These are phyloP conservation scores for Tigriopus californicus DNA, from an alignment of 2,888 invertebrate genomes.

Conservation along the genomic window DNA sequence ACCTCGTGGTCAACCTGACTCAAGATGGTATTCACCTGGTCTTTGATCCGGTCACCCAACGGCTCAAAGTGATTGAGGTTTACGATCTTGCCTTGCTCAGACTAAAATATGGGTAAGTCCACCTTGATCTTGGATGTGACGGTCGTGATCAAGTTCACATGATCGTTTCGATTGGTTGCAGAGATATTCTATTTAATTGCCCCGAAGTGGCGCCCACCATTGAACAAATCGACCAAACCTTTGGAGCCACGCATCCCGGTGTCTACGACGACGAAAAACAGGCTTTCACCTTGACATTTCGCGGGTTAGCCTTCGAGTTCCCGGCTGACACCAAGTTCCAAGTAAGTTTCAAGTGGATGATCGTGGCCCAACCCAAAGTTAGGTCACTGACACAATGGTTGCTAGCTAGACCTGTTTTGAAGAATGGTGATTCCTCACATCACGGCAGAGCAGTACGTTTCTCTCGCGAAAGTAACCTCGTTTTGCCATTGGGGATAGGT, in stretches of 20 bases:
- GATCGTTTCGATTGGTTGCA: slow-evolving; percentile 26
- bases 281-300: slow-evolving; percentile 83
- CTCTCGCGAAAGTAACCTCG: no score
- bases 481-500: no score
- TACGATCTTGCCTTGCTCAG: slow-evolving; percentile 92
- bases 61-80: slow-evolving; percentile 88
- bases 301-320: slow-evolving; percentile 91
- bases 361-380: no score
- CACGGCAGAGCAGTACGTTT: no score
- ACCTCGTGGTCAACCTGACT: slow-evolving; percentile 85
- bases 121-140: not conserved
- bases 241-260: slow-evolving; percentile 96
- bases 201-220: slow-evolving; percentile 88
- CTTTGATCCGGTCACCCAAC: slow-evolving; percentile 85
- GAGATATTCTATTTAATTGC: slow-evolving; percentile 68
- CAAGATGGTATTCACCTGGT: slow-evolving; percentile 89
- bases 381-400: no score
- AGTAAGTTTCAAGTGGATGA: slow-evolving; percentile 26
- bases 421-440: no score
- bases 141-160: no score
- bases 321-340: slow-evolving; percentile 54
- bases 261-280: slow-evolving; percentile 90
- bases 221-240: slow-evolving; percentile 94
- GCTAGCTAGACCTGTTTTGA: no score
- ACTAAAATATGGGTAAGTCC: slow-evolving; percentile 75